Base-by-base conservation (phyloP, 2,888 invertebrate genomes). In the Eutolmus rufibarbis region DNA sequence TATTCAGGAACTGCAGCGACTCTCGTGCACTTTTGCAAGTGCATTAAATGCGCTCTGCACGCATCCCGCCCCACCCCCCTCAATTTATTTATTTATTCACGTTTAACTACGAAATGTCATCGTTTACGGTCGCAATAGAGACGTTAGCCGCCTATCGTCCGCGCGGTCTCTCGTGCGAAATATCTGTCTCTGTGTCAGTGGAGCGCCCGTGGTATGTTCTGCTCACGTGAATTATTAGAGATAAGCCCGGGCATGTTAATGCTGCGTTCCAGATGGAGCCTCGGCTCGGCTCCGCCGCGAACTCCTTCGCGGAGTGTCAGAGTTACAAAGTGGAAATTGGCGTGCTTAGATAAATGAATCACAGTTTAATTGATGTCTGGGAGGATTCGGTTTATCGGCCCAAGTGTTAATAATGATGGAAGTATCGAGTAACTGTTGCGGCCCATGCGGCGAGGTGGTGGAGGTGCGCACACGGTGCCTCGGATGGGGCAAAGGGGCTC, bases 11-110 rank as follows among this genome's bases (percentile, higher is more conserved):
- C 37, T 19, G 19, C 56, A 1, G 84, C 1, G 12, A 46, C 43
- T 46, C 43, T 46, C 43, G 43, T 46, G 43, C 43, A 46, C 43
- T 46, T 14, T 46, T 16, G 43, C 43, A 3, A 84, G 81, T 81
- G 51, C 84, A 66, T 84, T 87, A 34, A 74, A 87, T 87, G 87
- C 87, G 87, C 82, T 81, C 34, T 76, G 87, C 74, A 87, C 87
- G 87, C 87, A 87, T 87, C 74, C 84, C 19, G 46, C 79, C 81
- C 31, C 31, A 9, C 46, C 78, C 19, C 7, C 19, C 76, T 56
- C 51, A 51, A 87, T 87, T 87, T 82, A 87, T 87, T 87, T 87
- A 87, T 87, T 87, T 87, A 87, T 87, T 84, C 87, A 84, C 87
- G 84, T 87, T 87, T 84, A 84, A 57, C 57, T 77, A 87, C 82